Evolutionary conservation across 2,797 vertebrate species (phyloP).

Genomic region (Xenops minutus): DNA sequence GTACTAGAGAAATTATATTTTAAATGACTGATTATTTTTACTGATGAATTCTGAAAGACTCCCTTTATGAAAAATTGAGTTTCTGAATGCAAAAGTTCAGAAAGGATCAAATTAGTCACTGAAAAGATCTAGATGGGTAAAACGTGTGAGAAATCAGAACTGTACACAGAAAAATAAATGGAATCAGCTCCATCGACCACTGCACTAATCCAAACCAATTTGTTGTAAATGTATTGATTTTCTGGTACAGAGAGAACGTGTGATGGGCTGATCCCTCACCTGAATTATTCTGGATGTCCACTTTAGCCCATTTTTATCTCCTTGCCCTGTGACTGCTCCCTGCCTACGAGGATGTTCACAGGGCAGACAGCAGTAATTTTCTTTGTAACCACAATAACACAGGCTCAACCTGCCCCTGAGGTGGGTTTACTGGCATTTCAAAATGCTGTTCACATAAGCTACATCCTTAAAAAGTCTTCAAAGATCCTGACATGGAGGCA

Average conservation of each 20-base stretch:
- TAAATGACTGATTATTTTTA: background rate
- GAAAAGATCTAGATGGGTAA: background rate
- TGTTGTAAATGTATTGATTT: background rate
- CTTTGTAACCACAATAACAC: background rate
- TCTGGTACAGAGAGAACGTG: background rate
- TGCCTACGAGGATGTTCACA: accelerated
- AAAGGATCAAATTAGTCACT: background rate
- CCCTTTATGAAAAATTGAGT: background rate
- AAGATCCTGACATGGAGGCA: background rate
- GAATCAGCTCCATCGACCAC: background rate
- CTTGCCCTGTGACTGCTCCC: background rate
- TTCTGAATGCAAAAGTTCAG: background rate
- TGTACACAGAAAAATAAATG: background rate
- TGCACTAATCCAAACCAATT: background rate
- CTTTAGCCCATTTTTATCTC: background rate
- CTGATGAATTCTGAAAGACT: background rate
- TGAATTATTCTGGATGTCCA: background rate
- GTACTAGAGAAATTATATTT: background rate
- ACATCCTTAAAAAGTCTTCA: background rate
- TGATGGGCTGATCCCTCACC: background rate
- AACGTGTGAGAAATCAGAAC: background rate
- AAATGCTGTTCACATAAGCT: slow-evolving; percentile 2
- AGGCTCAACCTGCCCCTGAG: background rate
- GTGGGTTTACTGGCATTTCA: background rate
- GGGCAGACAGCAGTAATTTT: background rate